Percentiles rank a stretch among this genome's conserved stretches.
phyloP scores from a whole-genome alignment of 2,888 invertebrate genomes.

The Teleiodes luculella region DNA sequence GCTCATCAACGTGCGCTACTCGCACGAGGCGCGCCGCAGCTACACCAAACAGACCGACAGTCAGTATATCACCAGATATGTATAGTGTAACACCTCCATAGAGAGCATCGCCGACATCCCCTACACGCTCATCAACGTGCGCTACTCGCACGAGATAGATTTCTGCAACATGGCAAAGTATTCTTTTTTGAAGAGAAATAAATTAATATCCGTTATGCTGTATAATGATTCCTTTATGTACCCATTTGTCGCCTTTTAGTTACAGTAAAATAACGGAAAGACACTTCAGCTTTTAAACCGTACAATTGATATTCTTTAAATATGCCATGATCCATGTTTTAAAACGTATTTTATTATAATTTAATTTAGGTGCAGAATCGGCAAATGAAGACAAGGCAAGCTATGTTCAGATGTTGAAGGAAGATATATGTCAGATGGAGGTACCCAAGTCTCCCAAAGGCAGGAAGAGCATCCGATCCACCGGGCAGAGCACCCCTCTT shows the following conservation, averaged over 20 bases:
- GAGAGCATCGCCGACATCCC: conserved; percentile 72
- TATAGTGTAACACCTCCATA: conserved; percentile 61
- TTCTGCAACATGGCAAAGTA: too few relatives aligned
- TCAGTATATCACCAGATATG: too few relatives aligned
- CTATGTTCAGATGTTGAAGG: conserved; percentile 23
- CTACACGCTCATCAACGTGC: conserved; percentile 60
- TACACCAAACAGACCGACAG: conserved; percentile 7
- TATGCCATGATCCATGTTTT: too few relatives aligned
- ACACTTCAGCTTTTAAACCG: neutral
- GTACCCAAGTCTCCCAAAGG: conserved; percentile 51
- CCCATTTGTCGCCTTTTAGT: too few relatives aligned
- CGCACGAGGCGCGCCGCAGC: conserved; percentile 33
- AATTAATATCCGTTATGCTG: too few relatives aligned
- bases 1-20: conserved; percentile 59
- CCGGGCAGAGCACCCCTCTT: conserved; percentile 44
- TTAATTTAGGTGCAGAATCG: conserved; percentile 3
- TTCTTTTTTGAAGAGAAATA: too few relatives aligned
- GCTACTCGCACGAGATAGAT: conserved; percentile 50
- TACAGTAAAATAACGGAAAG: neutral
- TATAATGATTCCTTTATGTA: too few relatives aligned
- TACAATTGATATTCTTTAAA: too few relatives aligned
- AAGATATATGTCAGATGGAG: conserved; percentile 14
- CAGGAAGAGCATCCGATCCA: conserved; percentile 44
- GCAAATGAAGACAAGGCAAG: conserved; percentile 15
- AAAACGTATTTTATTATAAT: too few relatives aligned